Base-by-base conservation (phyloP, 1,140 invertebrate genomes). In the Physella acuta region DNA sequence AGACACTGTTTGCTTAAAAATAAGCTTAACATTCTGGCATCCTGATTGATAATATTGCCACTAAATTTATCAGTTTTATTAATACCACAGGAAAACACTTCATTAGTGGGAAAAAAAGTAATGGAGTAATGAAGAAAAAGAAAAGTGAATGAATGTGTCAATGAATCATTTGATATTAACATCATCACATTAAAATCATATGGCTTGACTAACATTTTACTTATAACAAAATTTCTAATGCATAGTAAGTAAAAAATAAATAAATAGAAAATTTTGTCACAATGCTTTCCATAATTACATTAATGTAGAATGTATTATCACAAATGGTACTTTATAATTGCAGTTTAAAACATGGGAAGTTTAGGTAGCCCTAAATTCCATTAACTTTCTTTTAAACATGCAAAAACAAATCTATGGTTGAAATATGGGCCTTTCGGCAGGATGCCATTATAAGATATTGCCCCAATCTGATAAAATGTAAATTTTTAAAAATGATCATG, bases 241-340 rank as follows among this genome's bases (percentile, higher is more conserved):
- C 65, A 67, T 67, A 67, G 65, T 58, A 58, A 37, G 52, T 28
- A 37, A 66, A 31, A 26, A n/a, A 55, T 55, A 30, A 52, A 51
- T 31, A 33, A 53, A 5, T 1, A 67, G 58, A 56, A n/a, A 16
- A 37, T 67, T 36, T 67, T 56, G 66, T 68, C 66, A 68, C 34
- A 68, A 68, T 68, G 66, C 66, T 68, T 68, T 68, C 66, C 55
- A 60, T 60, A 20, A 33, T 51, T 59, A 59, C 17, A 51, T 28
- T 68, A 68, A 68, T 68, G 55, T 39, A 68, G 26, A 49, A 60
- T 60, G 66, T 68, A 68, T 39, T 68, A 68, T 68, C 66, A 68
- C 66, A 68, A 68, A 52, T 16, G 55, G 59, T 60, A 63, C 33
- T 30, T 30, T 63, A 30, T 33, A n/a, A n/a, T n/a, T n/a, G n/a